phyloP scores from a whole-genome alignment of 2,113 vertebrate species.

The Alethe diademata region DNA sequence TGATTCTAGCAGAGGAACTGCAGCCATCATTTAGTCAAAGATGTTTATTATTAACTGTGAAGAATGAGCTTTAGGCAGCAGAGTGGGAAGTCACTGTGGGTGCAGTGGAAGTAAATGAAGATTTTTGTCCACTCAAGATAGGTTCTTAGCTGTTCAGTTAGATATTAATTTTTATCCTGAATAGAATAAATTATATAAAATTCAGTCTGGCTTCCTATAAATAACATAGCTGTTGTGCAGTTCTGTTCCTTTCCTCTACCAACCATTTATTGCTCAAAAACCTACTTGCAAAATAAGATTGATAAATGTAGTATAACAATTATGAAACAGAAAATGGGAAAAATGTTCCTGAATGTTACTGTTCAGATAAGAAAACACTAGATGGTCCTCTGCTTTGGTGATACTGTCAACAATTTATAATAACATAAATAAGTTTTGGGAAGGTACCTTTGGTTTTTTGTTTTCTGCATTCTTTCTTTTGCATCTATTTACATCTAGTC shows the following conservation, averaged over 20 bases:
- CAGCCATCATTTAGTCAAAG: constrained; percentile 30
- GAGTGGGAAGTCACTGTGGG: not conserved
- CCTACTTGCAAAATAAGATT: not conserved
- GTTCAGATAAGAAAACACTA: not conserved
- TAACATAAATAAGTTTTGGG: not conserved
- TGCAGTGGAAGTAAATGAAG: constrained; percentile 23
- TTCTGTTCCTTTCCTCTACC: not conserved
- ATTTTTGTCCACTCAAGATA: not conserved
- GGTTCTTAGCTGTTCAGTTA: not conserved
- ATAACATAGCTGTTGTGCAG: not conserved
- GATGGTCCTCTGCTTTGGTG: not conserved
- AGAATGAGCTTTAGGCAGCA: constrained; percentile 21
- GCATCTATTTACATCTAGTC: not conserved
- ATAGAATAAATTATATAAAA: not conserved
- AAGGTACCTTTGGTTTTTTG: not conserved
- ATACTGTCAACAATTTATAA: not conserved
- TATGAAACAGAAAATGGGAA: not conserved
- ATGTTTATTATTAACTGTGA: constrained; percentile 52
- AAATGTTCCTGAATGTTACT: not conserved
- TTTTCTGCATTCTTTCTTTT: not conserved
- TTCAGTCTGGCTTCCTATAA: not conserved
- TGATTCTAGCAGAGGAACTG: constrained; percentile 22
- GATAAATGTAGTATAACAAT: not conserved
- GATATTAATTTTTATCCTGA: not conserved
- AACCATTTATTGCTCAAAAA: not conserved